phyloP scores from a whole-genome alignment of 2,797 vertebrate genomes.

The Scleropages formosus region DNA sequence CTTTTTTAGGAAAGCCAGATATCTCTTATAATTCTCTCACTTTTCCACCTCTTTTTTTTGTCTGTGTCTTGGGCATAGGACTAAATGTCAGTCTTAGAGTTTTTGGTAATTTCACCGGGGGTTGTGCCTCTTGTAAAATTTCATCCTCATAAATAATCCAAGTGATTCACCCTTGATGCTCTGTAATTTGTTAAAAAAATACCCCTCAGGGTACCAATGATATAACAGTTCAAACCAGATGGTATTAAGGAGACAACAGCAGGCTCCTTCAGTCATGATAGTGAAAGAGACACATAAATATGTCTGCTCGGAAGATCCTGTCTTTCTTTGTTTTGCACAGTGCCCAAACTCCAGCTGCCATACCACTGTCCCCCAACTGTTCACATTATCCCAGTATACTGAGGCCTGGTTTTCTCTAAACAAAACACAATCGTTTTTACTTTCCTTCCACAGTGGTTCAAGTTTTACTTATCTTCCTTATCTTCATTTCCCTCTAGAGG shows the following conservation, averaged over 20 bases:
- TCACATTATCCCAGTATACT: not conserved
- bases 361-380: no score
- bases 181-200: not conserved
- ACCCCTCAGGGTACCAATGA: slow-evolving; percentile 2
- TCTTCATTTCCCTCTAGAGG: not conserved
- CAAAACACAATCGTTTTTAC: not conserved
- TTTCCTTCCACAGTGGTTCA: slow-evolving; percentile 15
- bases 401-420: not conserved
- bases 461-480: slow-evolving; percentile 3
- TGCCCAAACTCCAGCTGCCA: no score
- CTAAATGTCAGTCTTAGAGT: not conserved
- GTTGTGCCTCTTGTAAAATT: not conserved
- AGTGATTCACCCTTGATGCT: slow-evolving; percentile 3
- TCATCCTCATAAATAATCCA: not conserved
- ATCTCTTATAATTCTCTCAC: no score
- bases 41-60: not conserved
- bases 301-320: no score
- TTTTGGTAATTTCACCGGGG: no score
- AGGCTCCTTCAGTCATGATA: not conserved
- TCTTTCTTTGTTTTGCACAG: no score
- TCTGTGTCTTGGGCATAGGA: not conserved
- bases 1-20: no score
- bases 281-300: no score
- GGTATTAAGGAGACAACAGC: not conserved
- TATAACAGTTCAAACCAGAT: not conserved